Percentiles rank a stretch among this genome's conserved stretches.
Conservation (phyloP, 2,888 invertebrate genomes). For the Galerucella pusilla region DNA sequence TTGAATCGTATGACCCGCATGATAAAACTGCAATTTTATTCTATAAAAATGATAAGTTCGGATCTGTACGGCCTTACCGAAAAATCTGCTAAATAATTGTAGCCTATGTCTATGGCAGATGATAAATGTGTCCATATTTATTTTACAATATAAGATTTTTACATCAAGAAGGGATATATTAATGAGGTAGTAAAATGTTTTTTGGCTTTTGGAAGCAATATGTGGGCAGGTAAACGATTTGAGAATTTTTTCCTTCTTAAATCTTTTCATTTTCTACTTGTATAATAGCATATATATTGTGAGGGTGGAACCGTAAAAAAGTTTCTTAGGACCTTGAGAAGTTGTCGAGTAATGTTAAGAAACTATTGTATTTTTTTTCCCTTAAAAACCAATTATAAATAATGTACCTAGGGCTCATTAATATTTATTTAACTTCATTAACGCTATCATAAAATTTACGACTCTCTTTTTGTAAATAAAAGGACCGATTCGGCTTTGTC, state of each 20-base stretch:
- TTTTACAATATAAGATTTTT: conserved; percentile 51
- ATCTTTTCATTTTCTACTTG: conserved; percentile 36
- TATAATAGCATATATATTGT: conserved; percentile 20
- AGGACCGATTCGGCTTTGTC: not conserved
- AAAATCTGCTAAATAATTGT: conserved; percentile 62
- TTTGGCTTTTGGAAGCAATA: conserved; percentile 38
- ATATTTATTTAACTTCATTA: conserved; percentile 15
- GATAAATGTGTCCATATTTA: conserved; percentile 58
- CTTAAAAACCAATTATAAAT: not conserved
- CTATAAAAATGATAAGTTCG: not conserved
- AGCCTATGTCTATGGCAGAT: conserved; percentile 56
- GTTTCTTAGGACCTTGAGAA: not conserved
- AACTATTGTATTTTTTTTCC: too few relatives aligned
- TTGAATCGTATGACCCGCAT: too few relatives aligned
- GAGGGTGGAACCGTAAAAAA: conserved; percentile 23
- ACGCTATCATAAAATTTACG: conserved; percentile 12
- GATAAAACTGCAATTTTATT: too few relatives aligned
- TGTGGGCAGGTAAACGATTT: conserved; percentile 40
- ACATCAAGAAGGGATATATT: conserved; percentile 51
- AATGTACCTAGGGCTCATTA: not conserved
- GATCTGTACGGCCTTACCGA: conserved; percentile 40
- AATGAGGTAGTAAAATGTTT: conserved; percentile 48
- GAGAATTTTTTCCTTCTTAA: conserved; percentile 34
- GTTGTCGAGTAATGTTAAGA: not conserved
- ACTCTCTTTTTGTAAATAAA: conserved; percentile 4